Percentiles rank a stretch among this genome's conserved stretches.
These are phyloP conservation scores for Drosophila planitibia DNA, from an alignment of 2,888 invertebrate genomes.

Conservation along the genomic window DNA sequence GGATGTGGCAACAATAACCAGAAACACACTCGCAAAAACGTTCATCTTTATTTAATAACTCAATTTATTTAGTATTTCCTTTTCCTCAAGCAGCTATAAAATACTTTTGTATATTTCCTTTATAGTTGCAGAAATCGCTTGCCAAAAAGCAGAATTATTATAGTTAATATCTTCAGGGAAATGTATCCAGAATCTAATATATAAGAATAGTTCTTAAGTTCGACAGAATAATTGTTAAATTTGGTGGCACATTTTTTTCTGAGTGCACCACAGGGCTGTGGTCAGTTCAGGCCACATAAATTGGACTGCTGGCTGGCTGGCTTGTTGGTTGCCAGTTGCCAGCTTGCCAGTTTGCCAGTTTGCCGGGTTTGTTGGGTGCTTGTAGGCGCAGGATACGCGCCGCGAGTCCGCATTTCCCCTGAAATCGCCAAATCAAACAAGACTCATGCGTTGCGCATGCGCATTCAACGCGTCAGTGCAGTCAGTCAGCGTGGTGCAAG, in stretches of 20 bases:
- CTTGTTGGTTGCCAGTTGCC: not conserved
- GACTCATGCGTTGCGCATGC: conserved; percentile 82
- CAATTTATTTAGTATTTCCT: not conserved
- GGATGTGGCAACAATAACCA: conserved; percentile 23
- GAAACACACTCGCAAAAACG: conserved; percentile 1
- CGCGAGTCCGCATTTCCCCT: conserved; percentile 66
- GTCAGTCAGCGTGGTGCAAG: conserved; percentile 10
- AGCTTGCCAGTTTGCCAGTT: not conserved
- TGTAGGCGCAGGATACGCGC: conserved; percentile 36
- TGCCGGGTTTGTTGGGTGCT: conserved; percentile 23
- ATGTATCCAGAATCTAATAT: no score
- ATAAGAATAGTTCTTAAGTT: not conserved
- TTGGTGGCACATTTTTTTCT: not conserved
- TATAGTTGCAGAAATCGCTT: not conserved
- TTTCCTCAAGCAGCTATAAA: not conserved
- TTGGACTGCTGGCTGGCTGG: conserved; percentile 42
- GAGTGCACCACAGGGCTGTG: conserved; percentile 16
- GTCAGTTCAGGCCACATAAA: conserved; percentile 45
- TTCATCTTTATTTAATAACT: not conserved
- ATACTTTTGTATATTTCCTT: not conserved
- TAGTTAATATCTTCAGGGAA: not conserved
- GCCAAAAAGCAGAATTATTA: not conserved
- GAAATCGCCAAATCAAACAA: conserved; percentile 84
- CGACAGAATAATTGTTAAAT: not conserved
- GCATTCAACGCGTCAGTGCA: conserved; percentile 59